A percentile compares a stretch with the other conserved stretches of the same genome.
Conservation (phyloP, 2,888 invertebrate genomes). For the Plemyria rubiginata region DNA sequence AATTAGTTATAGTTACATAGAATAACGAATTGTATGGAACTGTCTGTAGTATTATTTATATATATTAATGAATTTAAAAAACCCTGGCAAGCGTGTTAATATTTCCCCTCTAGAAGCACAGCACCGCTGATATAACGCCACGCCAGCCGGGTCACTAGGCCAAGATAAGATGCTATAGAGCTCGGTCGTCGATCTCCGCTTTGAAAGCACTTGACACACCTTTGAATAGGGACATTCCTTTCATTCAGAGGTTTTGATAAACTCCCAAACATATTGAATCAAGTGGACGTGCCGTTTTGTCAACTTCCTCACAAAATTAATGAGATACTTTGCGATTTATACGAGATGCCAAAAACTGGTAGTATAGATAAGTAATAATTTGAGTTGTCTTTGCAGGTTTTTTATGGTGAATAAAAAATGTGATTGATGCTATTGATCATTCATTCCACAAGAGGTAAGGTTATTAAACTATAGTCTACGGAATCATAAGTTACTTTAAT, state of each 20-base stretch:
- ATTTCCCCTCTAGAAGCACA: neutral
- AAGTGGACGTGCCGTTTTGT: neutral
- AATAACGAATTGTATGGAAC: no score
- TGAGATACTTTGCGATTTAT: neutral
- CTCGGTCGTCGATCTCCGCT: constrained; percentile 32
- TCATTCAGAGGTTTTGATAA: neutral
- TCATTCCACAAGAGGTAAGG: no score
- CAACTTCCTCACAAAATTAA: constrained; percentile 2
- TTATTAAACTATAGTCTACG: no score
- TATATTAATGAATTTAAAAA: no score
- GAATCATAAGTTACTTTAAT: no score
- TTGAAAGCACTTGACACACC: constrained; percentile 9
- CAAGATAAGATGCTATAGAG: constrained; percentile 36
- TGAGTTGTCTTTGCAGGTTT: no score
- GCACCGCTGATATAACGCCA: constrained; percentile 8
- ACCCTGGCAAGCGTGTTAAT: neutral
- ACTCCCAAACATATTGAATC: neutral
- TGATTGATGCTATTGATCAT: no score
- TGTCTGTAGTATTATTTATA: no score
- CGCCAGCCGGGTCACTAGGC: constrained; percentile 38
- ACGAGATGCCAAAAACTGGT: neutral
- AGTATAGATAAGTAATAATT: neutral
- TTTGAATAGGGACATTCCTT: constrained; percentile 2
- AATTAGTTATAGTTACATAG: no score
- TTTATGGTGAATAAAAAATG: no score